phyloP scores from a whole-genome alignment of 1,140 invertebrate species.

The Chironomus striatipennis region DNA sequence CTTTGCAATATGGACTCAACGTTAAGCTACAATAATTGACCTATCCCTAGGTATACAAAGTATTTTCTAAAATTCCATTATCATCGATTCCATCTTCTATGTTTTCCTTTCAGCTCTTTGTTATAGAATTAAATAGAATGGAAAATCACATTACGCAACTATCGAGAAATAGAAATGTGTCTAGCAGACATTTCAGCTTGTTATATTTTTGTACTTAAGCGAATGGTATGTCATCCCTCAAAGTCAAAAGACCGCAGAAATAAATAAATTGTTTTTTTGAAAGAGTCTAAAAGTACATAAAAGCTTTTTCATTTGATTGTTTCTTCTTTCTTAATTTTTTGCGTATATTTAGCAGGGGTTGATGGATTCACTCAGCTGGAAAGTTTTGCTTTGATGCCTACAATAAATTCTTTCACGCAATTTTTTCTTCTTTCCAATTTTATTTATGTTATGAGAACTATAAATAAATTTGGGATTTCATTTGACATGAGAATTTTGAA shows the following conservation, averaged over 20 bases:
- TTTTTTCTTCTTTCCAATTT: neutral
- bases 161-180: neutral
- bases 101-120: too few relatives aligned
- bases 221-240: neutral
- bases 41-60: too few relatives aligned
- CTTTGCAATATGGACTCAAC: too few relatives aligned
- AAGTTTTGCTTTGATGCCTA: neutral
- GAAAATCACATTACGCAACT: neutral
- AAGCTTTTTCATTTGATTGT: neutral
- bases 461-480: neutral
- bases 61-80: too few relatives aligned
- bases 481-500: neutral
- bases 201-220: neutral
- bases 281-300: slow-evolving; percentile 1
- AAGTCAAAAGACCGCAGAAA: neutral
- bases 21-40: too few relatives aligned
- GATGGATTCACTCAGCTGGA: neutral
- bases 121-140: neutral
- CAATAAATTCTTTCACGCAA: neutral
- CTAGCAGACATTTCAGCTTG: neutral
- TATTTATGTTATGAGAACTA: neutral
- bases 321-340: neutral
- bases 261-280: neutral
- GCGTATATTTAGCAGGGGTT: neutral
- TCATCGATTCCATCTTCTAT: too few relatives aligned